Conservation (phyloP, 2,797 vertebrate genomes). For the Muscicapa striata region DNA sequence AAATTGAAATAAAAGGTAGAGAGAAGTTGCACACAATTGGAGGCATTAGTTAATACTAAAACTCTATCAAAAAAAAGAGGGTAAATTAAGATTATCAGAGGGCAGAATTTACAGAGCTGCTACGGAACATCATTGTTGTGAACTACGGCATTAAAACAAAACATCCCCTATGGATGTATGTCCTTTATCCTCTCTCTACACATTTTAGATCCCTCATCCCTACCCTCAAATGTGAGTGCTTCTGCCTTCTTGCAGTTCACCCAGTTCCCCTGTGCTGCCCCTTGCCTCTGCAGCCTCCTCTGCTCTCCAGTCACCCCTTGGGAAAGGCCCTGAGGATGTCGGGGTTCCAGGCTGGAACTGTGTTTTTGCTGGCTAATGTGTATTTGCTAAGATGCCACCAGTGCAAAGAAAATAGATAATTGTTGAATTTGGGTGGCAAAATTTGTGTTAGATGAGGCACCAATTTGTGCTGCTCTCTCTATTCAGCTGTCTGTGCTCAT, state of each 20-base stretch:
- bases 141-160: background rate
- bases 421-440: background rate
- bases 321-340: background rate
- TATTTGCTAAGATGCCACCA: background rate
- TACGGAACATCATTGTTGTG: background rate
- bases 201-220: background rate
- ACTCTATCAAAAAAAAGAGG: background rate
- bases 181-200: background rate
- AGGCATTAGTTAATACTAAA: background rate
- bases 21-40: background rate
- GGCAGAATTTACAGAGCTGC: fast-evolving
- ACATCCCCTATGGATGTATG: background rate
- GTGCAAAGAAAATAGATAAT: background rate
- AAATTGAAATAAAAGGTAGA: background rate
- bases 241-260: background rate
- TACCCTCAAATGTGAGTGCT: background rate
- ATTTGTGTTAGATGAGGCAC: background rate
- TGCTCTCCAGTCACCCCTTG: background rate
- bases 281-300: background rate
- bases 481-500: background rate
- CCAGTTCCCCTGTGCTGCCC: fast-evolving
- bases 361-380: background rate
- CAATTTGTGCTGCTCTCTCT: background rate
- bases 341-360: background rate
- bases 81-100: background rate